Conservation (phyloP, 1,140 invertebrate genomes). For the Sarcophaga peregrina region DNA sequence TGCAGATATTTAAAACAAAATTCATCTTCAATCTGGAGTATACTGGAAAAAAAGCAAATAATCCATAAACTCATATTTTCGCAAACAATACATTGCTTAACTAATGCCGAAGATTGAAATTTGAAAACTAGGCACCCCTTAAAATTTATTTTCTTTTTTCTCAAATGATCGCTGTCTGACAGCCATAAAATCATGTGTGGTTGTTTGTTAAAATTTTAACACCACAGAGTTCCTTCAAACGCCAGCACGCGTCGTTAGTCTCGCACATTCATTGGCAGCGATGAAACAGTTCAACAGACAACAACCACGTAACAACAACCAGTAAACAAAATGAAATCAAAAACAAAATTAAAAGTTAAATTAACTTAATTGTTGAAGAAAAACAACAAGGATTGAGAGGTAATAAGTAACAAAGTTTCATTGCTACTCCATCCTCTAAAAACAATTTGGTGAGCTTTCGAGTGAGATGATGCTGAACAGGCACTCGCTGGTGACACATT, state of each 20-base stretch:
- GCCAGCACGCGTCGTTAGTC: background rate
- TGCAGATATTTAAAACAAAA: no score
- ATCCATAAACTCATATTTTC: no score
- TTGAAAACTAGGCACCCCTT: no score
- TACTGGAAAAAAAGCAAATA: no score
- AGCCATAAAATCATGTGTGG: constrained; percentile 1
- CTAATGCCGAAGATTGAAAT: no score
- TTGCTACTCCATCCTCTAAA: background rate
- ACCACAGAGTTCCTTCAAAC: background rate
- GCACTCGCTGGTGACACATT: background rate
- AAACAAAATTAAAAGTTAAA: constrained; percentile 23
- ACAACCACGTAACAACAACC: background rate
- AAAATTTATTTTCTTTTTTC: no score
- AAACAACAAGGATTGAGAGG: background rate
- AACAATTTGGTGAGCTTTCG: background rate
- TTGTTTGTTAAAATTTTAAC: constrained; percentile 16
- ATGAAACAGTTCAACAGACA: background rate
- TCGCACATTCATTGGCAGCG: background rate
- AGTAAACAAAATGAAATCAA: background rate
- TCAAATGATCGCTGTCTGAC: background rate
- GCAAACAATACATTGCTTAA: no score
- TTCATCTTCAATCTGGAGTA: no score
- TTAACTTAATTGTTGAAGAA: constrained; percentile 19
- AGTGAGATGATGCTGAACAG: background rate
- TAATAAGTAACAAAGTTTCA: background rate